Base-by-base conservation (phyloP, 2,888 invertebrate species). In the Fragum whitleyi region DNA sequence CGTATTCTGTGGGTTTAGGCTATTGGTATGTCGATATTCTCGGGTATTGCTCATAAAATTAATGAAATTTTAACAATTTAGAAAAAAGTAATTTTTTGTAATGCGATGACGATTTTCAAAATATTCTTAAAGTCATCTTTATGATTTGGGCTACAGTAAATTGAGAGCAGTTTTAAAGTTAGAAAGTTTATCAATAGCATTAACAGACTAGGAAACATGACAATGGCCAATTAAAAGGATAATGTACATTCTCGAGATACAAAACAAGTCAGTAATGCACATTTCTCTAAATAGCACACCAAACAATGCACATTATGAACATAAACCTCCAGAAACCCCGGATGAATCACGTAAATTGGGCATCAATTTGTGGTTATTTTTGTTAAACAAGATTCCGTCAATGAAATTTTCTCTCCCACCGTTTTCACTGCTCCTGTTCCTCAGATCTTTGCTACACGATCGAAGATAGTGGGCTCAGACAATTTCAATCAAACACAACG, bases 401-500 rank as follows among this genome's bases (percentile, higher is more conserved):
- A 47, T n/a, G 47, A 47, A 19, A 47, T 47, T 26, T 57, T 57
- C 26, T 57, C 57, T 57, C 57, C 57, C 57, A 57, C 57, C 7
- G 26, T 57, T 57, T 57, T 26, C 7, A 21, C 57, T 11, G 57
- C 5, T 57, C n/a, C 26, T 9, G 11, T 61, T 61, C 32, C 9
- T 61, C 6, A 23, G 61, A 61, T 61, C 32, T 61, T 29, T 61
- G 3, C 29, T 32, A 47, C 47, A 16, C 19, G 61, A 61, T 61
- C n/a, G 26, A 61, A 61, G 61, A 29, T 61, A 26, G 28, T 7
- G 32, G 32, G 7, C n/a, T n/a, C n/a, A 47, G 47, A 47, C 47
- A 32, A 32, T 61, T 61, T 61, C 61, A 61, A 61, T 61, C 32
- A 61, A 32, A 26, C 26, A 32, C 19, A 61, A 32, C 61, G 6